phyloP scores from a whole-genome alignment of 2,797 vertebrate genomes.

The Chiropotes sagulatus region DNA sequence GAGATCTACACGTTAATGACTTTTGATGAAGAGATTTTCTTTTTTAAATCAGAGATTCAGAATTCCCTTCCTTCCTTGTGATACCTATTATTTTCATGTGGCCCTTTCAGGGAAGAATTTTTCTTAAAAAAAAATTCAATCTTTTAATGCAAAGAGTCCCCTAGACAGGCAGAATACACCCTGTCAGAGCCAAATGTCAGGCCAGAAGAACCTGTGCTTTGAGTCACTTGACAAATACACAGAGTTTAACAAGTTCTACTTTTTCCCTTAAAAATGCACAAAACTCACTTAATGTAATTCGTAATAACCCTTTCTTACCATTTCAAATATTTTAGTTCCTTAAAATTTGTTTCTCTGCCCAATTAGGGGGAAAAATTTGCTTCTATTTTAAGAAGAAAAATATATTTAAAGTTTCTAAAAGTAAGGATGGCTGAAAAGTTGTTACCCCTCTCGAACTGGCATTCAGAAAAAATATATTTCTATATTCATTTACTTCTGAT shows the following conservation, averaged over 20 bases:
- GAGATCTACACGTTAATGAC: background rate
- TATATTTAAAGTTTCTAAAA: constrained; percentile 47
- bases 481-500: background rate
- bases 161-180: background rate
- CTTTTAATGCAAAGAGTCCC: constrained; percentile 7
- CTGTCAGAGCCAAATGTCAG: background rate
- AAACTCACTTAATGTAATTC: background rate
- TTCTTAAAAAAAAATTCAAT: background rate
- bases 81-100: background rate
- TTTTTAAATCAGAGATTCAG: background rate
- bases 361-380: background rate
- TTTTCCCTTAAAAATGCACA: background rate
- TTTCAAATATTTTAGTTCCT: constrained; percentile 39
- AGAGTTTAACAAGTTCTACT: background rate
- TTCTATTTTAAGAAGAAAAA: constrained; percentile 51
- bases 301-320: constrained; percentile 39
- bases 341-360: background rate
- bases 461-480: background rate
- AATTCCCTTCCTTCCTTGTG: background rate
- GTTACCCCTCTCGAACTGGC: background rate
- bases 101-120: background rate
- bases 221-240: background rate
- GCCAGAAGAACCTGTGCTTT: background rate
- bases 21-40: background rate
- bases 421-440: constrained; percentile 18